phyloP scores from a whole-genome alignment of 1,140 invertebrate genomes.

The Procambarus virginalis region DNA sequence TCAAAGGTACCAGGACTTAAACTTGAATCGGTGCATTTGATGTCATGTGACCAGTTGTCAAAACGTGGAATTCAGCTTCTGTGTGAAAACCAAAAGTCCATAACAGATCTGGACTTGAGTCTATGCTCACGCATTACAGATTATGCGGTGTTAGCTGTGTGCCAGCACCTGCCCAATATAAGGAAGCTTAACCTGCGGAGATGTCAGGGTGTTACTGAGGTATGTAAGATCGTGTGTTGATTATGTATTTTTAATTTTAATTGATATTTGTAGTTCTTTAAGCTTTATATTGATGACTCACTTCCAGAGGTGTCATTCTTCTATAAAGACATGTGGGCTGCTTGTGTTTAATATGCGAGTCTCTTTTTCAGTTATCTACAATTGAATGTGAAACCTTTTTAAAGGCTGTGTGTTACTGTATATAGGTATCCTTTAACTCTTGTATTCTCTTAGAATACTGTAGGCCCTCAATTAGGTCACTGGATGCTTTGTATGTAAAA shows the following conservation, averaged over 20 bases:
- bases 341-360: too few species aligned
- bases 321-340: too few species aligned
- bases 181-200: constrained; percentile 78
- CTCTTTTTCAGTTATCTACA: too few species aligned
- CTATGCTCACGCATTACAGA: constrained; percentile 80
- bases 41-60: constrained; percentile 81
- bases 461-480: too few species aligned
- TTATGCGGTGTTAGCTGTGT: constrained; percentile 78
- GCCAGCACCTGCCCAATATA: constrained; percentile 77
- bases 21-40: constrained; percentile 78
- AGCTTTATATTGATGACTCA: too few species aligned
- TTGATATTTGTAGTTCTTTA: too few species aligned
- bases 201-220: constrained; percentile 80
- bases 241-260: not conserved
- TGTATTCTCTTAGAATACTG: too few species aligned
- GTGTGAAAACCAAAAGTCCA: constrained; percentile 77
- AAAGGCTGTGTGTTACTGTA: too few species aligned
- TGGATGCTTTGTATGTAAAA: too few species aligned
- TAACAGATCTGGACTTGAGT: constrained; percentile 80
- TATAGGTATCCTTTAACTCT: too few species aligned
- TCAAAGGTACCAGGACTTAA: constrained; percentile 76
- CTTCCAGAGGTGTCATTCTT: too few species aligned
- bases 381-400: too few species aligned
- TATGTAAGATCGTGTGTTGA: constrained; percentile 3
- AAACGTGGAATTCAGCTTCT: constrained; percentile 78